Evolutionary conservation across 2,888 invertebrate genomes (phyloP).

Genomic region (Caenorhabditis uteleia): DNA sequence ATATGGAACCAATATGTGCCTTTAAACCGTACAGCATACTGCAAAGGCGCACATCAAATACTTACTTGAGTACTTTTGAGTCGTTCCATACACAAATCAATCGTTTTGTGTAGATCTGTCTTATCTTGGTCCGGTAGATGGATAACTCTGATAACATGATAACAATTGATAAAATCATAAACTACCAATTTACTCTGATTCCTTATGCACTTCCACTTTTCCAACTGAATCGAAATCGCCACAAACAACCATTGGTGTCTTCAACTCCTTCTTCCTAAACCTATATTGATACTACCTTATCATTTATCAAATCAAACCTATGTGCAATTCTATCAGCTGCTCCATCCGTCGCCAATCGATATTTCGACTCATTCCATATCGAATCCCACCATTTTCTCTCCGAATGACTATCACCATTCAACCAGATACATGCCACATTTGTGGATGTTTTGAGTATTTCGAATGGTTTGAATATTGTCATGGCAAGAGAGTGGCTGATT

Average conservation of each 20-base stretch:
- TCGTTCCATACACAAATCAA: constrained; percentile 21
- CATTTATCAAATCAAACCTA: constrained; percentile 14
- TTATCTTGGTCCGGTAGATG: constrained; percentile 50
- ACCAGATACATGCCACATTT: constrained; percentile 35
- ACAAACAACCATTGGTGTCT: constrained; percentile 32
- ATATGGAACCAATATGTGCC: too few relatives aligned
- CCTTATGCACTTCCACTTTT: neutral
- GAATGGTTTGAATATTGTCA: constrained; percentile 8
- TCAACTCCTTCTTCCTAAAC: neutral
- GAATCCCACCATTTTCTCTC: constrained; percentile 31
- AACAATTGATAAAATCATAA: neutral
- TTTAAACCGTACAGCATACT: neutral
- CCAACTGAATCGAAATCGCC: constrained; percentile 64
- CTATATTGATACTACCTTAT: neutral
- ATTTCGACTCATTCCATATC: constrained; percentile 53
- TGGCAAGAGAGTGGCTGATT: neutral
- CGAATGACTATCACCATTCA: constrained; percentile 35
- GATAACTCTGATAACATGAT: constrained; percentile 27
- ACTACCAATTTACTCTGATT: neutral
- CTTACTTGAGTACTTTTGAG: neutral
- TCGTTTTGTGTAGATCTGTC: constrained; percentile 30
- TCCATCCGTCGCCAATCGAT: constrained; percentile 60
- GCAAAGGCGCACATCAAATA: neutral
- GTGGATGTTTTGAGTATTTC: constrained; percentile 13
- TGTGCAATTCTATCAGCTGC: constrained; percentile 52